Percentiles rank a stretch among this genome's conserved stretches.
These are phyloP conservation scores for Botia kubotai DNA, from an alignment of 2,797 vertebrate genomes.

Conservation along the genomic window DNA sequence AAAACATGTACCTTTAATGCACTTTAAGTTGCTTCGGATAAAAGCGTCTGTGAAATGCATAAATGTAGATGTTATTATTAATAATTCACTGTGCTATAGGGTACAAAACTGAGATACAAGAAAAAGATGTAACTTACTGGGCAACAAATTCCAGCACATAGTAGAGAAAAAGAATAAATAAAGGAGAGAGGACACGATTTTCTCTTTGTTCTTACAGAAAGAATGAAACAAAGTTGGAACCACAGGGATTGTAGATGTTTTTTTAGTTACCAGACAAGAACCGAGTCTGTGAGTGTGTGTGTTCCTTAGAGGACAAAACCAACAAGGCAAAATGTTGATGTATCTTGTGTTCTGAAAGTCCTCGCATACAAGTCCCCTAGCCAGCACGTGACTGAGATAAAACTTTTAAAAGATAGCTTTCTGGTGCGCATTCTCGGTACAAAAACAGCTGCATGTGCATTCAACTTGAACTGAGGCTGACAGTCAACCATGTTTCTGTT, in stretches of 20 bases:
- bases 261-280: slow-evolving; percentile 30
- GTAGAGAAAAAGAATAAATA: slow-evolving; percentile 9
- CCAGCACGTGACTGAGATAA: slow-evolving; percentile 7
- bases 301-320: slow-evolving; percentile 41
- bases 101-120: neutral
- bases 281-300: slow-evolving; percentile 24
- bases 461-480: slow-evolving; percentile 18
- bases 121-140: slow-evolving; percentile 6
- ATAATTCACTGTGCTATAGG: neutral
- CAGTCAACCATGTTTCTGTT: neutral
- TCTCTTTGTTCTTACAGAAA: slow-evolving; percentile 43
- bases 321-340: slow-evolving; percentile 49
- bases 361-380: slow-evolving; percentile 26
- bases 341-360: slow-evolving; percentile 46
- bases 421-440: neutral
- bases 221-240: slow-evolving; percentile 52
- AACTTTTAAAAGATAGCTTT: slow-evolving; percentile 3
- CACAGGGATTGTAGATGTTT: slow-evolving; percentile 49
- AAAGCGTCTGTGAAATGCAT: too few species aligned
- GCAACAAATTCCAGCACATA: neutral
- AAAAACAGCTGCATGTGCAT: slow-evolving; percentile 16
- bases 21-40: too few species aligned
- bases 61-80: neutral
- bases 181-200: slow-evolving; percentile 39
- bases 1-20: too few species aligned